Conservation (phyloP, 2,797 vertebrate genomes). For the Danio aesculapii region DNA sequence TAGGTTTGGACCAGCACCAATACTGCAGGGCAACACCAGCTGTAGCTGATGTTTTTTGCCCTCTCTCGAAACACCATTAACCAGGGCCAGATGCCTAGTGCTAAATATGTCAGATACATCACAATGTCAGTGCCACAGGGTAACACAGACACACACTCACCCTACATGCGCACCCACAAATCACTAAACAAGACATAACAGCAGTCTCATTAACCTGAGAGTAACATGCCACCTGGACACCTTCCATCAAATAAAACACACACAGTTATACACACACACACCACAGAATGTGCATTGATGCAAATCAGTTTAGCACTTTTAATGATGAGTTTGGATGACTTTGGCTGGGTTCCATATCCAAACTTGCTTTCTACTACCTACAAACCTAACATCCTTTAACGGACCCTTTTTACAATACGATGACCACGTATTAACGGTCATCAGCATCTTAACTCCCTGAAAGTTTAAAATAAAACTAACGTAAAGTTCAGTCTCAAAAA, state of each 20-base stretch:
- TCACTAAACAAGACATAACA: conserved; percentile 24
- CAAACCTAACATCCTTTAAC: too few relatives aligned
- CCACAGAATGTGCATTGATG: neutral
- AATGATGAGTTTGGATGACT: neutral
- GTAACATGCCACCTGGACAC: conserved; percentile 53
- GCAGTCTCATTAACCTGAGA: conserved; percentile 45
- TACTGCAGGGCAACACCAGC: conserved; percentile 27
- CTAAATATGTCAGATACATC: conserved; percentile 42
- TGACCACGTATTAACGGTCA: too few relatives aligned
- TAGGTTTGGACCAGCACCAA: conserved; percentile 35
- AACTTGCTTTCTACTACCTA: neutral
- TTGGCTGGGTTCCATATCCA: conserved; percentile 3
- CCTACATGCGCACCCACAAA: conserved; percentile 9
- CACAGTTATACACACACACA: neutral
- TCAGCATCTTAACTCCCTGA: too few relatives aligned
- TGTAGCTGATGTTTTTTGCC: conserved; percentile 6
- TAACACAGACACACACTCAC: neutral
- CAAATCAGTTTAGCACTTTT: neutral
- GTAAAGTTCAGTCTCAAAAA: too few relatives aligned
- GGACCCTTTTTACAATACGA: too few relatives aligned
- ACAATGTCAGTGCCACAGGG: conserved; percentile 22
- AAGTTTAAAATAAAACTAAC: too few relatives aligned
- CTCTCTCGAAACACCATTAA: conserved; percentile 22
- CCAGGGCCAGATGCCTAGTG: conserved; percentile 35
- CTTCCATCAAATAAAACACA: conserved; percentile 17